Base-by-base conservation (phyloP, 2,888 invertebrate species). In the Cremastinae sp. region DNA sequence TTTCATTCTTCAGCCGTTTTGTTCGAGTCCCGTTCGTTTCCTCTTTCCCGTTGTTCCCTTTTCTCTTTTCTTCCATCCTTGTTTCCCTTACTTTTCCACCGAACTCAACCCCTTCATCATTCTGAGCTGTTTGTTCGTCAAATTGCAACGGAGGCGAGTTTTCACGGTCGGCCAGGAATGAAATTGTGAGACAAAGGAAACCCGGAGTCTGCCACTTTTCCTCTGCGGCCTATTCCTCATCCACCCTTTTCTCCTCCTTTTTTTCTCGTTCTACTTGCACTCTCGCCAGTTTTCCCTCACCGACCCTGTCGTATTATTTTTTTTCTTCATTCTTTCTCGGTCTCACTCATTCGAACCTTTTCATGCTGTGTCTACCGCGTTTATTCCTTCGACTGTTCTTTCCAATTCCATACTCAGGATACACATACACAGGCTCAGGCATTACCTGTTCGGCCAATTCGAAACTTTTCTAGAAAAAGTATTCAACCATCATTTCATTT, bases 121-220 rank as follows among this genome's bases (percentile, higher is more conserved):
- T 55, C 20, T 18, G 20, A 68, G 71, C 73, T 74, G 80, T 77
- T 79, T 80, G 79, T 80, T 79, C 80, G 74, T 79, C 68, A 73
- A 77, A 80, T 79, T 79, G 79, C 70, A 75, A 72, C 68, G 74
- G 70, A 66, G 78, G 78, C 71, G 78, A 79, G 74, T 79, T 79
- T 76, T 79, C 79, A 79, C 72, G 79, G 79, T 76, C 74, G 76
- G 74, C 74, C 68, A 69, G 78, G 76, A 76, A 79, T 78, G 78
- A 78, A 79, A 79, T 79, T 79, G 79, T 59, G 72, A 66, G 74
- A 79, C 78, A 78, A 78, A 65, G 62, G 73, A 76, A 78, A 77
- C 51, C 71, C 47, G 68, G 68, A 75, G 75, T 75, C 74, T 62
- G 71, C 68, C 76, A 79, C 76, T 79, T 79, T 78, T 70, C 78